Conservation (phyloP, 2,113 vertebrate species). For the Typhlomys cinereus region DNA sequence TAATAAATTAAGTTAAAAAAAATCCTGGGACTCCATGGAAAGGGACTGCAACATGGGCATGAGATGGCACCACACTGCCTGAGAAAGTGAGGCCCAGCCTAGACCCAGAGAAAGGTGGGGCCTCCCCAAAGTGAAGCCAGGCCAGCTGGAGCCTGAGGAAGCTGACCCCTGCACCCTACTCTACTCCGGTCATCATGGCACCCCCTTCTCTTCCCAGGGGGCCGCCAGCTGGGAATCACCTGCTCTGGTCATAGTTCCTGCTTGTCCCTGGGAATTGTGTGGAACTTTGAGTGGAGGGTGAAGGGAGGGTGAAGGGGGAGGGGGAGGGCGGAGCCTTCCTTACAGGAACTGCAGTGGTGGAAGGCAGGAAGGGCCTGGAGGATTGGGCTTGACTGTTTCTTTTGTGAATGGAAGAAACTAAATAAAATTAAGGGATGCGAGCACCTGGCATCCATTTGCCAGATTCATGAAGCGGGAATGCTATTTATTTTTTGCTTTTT, state of each 20-base stretch:
- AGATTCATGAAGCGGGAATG: not conserved
- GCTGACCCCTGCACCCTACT: not conserved
- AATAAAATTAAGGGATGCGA: not conserved
- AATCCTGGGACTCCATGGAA: not conserved
- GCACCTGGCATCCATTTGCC: not conserved
- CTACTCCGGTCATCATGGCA: fast-evolving
- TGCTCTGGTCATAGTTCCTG: conserved; percentile 15
- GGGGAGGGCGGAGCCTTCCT: not conserved
- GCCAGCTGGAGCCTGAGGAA: not conserved
- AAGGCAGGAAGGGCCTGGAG: not conserved
- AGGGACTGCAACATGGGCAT: not conserved
- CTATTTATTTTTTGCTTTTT: not conserved
- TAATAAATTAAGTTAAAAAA: too few species aligned
- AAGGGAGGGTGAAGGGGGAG: not conserved
- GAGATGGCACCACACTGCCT: not conserved
- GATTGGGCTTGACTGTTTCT: not conserved
- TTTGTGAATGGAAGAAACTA: not conserved
- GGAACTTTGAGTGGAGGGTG: not conserved
- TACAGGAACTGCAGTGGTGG: not conserved
- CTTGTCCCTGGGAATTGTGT: not conserved
- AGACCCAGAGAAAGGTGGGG: not conserved
- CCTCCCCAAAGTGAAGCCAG: not conserved
- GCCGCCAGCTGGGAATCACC: not conserved
- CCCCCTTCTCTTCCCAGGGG: not conserved
- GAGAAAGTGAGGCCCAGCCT: not conserved